Percentiles rank a stretch among this genome's conserved stretches.
Conservation (phyloP, 2,888 invertebrate genomes). For the Zonitis immaculata region DNA sequence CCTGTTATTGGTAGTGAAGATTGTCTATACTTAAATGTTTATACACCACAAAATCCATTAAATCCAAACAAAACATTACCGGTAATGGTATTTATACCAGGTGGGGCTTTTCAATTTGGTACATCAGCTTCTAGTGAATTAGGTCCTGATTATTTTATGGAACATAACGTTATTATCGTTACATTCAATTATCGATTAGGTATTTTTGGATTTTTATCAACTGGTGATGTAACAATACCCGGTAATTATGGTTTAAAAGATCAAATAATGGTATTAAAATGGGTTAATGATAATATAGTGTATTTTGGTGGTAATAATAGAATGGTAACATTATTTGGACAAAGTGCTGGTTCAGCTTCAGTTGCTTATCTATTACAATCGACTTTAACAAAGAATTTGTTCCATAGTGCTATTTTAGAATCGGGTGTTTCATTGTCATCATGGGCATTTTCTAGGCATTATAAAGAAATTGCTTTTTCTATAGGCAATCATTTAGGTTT, state of each 20-base stretch:
- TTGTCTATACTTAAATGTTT: conserved; percentile 36
- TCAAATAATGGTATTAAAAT: conserved; percentile 32
- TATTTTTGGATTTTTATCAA: conserved; percentile 37
- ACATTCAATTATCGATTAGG: conserved; percentile 38
- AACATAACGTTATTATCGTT: conserved; percentile 34
- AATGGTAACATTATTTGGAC: conserved; percentile 32
- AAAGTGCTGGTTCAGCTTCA: conserved; percentile 34
- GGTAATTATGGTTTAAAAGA: conserved; percentile 36
- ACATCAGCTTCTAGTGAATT: conserved; percentile 26
- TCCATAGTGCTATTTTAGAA: conserved; percentile 32
- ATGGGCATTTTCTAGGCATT: conserved; percentile 31
- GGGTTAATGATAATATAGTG: conserved; percentile 31
- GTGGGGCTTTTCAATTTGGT: conserved; percentile 33
- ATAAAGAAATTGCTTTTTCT: conserved; percentile 24
- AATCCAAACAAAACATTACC: too few species aligned
- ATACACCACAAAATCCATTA: conserved; percentile 23
- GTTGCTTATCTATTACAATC: conserved; percentile 32
- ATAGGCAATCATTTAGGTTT: conserved; percentile 28
- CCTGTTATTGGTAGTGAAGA: conserved; percentile 29
- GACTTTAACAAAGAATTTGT: conserved; percentile 27
- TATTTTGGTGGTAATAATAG: conserved; percentile 31
- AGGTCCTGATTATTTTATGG: conserved; percentile 36
- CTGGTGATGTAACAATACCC: conserved; percentile 30
- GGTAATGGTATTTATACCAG: conserved; percentile 39
- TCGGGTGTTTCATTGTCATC: conserved; percentile 32